Percentiles rank a stretch among this genome's conserved stretches.
phyloP scores from a whole-genome alignment of 2,113 vertebrate species.

The Silurus glanis region DNA sequence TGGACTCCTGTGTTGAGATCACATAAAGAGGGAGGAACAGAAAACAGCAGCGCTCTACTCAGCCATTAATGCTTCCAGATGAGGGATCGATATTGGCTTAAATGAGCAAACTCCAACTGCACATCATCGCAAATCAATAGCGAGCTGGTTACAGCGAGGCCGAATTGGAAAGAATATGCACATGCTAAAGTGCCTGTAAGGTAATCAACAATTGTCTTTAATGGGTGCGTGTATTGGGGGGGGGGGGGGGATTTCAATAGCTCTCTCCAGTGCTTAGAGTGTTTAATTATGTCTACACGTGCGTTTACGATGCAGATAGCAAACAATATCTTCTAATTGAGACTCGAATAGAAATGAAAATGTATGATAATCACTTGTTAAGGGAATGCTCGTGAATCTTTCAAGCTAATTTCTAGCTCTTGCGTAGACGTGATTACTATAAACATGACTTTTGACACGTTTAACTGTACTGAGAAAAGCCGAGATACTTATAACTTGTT shows the following conservation, averaged over 20 bases:
- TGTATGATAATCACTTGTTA: not conserved
- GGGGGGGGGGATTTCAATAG: not conserved
- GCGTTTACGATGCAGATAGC: not conserved
- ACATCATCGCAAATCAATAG: constrained; percentile 53
- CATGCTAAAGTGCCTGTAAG: constrained; percentile 19
- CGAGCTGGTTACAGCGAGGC: constrained; percentile 33
- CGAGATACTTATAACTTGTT: not conserved
- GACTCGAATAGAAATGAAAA: not conserved
- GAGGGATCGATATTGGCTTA: constrained; percentile 49
- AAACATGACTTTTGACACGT: not conserved
- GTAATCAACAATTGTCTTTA: constrained; percentile 26
- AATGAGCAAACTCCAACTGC: constrained; percentile 51
- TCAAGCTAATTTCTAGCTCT: not conserved
- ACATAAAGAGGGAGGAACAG: constrained; percentile 29
- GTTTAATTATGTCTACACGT: constrained; percentile 15
- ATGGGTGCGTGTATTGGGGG: not conserved
- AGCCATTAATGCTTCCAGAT: constrained; percentile 51
- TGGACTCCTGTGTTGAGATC: constrained; percentile 37
- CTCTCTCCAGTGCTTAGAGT: not conserved
- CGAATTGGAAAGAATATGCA: not conserved
- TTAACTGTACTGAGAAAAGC: not conserved
- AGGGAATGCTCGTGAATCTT: not conserved
- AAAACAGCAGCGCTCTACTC: constrained; percentile 34
- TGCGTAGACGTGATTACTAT: not conserved
- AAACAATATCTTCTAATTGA: constrained; percentile 18